phyloP scores from a whole-genome alignment of 2,888 invertebrate genomes.

The Vannuccia rotundouncinata region DNA sequence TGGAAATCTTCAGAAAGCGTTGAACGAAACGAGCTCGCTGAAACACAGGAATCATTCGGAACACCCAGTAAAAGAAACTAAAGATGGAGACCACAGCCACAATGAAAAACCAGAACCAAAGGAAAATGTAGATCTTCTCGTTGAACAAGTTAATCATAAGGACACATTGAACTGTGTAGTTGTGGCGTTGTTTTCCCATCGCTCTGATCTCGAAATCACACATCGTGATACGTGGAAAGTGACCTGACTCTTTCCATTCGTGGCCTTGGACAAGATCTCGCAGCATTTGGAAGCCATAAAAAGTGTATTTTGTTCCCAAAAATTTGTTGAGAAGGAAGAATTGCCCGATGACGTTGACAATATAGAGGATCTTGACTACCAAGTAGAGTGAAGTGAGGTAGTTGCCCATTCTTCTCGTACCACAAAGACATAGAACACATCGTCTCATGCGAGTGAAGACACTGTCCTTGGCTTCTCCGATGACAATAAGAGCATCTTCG shows the following conservation, averaged over 20 bases:
- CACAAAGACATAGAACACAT: conserved; percentile 25
- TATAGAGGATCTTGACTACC: conserved; percentile 55
- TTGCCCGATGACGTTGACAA: conserved; percentile 57
- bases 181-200: conserved; percentile 44
- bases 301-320: conserved; percentile 54
- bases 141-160: conserved; percentile 46
- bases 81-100: conserved; percentile 8
- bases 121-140: conserved; percentile 42
- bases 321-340: conserved; percentile 58
- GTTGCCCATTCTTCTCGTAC: conserved; percentile 32
- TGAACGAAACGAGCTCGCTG: background rate
- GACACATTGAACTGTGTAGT: conserved; percentile 47
- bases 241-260: conserved; percentile 49
- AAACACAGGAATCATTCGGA: conserved; percentile 1
- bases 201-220: conserved; percentile 55
- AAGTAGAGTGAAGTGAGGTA: conserved; percentile 46
- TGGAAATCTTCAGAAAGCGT: background rate
- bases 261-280: conserved; percentile 55
- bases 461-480: conserved; percentile 4
- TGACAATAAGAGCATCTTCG: background rate
- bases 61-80: conserved; percentile 32
- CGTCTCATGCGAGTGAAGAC: background rate
- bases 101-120: conserved; percentile 38
- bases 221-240: conserved; percentile 54
- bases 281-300: conserved; percentile 57